phyloP scores from a whole-genome alignment of 2,888 invertebrate genomes.

The Caenorhabditis wallacei region DNA sequence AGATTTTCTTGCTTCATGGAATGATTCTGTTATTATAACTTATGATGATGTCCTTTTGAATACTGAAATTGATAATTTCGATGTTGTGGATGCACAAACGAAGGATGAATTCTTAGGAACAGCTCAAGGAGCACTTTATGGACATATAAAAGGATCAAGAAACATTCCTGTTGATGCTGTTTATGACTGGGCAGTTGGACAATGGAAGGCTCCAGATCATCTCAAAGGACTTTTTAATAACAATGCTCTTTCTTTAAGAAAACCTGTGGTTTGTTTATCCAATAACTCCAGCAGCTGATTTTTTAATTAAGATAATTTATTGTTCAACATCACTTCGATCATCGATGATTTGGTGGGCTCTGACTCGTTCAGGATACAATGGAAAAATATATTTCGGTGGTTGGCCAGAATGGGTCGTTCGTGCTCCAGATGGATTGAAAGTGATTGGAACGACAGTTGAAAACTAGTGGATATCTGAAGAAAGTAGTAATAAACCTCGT shows the following conservation, averaged over 20 bases:
- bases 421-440: constrained; percentile 81
- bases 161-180: constrained; percentile 80
- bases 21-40: constrained; percentile 76
- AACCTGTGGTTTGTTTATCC: constrained; percentile 63
- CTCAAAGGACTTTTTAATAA: constrained; percentile 66
- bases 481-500: too few species aligned
- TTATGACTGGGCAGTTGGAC: constrained; percentile 71
- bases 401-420: constrained; percentile 82
- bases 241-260: constrained; percentile 61
- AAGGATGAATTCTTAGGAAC: constrained; percentile 77
- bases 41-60: constrained; percentile 81
- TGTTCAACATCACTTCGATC: constrained; percentile 78
- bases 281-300: too few species aligned
- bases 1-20: constrained; percentile 80
- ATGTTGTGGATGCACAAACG: constrained; percentile 81
- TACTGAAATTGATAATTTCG: constrained; percentile 75
- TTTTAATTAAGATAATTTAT: constrained; percentile 74
- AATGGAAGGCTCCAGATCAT: constrained; percentile 65
- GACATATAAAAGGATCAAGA: constrained; percentile 79
- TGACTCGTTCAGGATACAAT: constrained; percentile 73
- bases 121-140: constrained; percentile 77
- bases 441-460: constrained; percentile 66
- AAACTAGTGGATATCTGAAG: background rate
- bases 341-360: constrained; percentile 80
- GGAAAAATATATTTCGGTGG: constrained; percentile 81